These are phyloP conservation scores for Mellivora capensis DNA, from an alignment of 2,113 vertebrate genomes.

Conservation along the genomic window DNA sequence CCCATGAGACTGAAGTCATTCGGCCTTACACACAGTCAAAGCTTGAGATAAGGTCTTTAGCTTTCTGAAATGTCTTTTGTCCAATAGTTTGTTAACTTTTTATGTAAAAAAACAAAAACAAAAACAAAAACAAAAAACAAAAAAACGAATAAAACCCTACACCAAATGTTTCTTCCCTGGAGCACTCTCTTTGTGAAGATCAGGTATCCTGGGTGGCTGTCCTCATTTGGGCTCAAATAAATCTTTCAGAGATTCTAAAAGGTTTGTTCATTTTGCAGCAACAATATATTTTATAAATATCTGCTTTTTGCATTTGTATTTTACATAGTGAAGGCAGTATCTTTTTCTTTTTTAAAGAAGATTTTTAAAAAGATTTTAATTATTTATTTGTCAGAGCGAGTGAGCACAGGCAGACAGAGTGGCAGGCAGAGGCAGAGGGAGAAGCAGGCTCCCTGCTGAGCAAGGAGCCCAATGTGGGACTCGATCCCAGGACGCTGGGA, in stretches of 20 bases:
- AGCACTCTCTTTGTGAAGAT: not conserved
- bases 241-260: not conserved
- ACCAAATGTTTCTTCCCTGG: not conserved
- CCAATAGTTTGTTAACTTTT: not conserved
- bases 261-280: too few species aligned
- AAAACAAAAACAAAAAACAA: too few species aligned
- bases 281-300: too few species aligned
- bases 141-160: not conserved
- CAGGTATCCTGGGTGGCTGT: not conserved
- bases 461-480: too few species aligned
- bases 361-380: too few species aligned
- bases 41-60: not conserved
- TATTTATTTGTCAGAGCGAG: too few species aligned
- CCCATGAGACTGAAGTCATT: not conserved
- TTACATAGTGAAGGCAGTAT: too few species aligned
- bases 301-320: too few species aligned
- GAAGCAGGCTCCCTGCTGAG: not conserved
- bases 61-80: not conserved
- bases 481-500: too few species aligned
- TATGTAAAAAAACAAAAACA: not conserved
- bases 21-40: not conserved
- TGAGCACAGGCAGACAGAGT: too few species aligned
- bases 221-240: not conserved
- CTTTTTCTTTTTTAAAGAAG: too few species aligned
- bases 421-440: not conserved